Conservation (phyloP, 2,888 invertebrate species). For the Gymnocheta viridis region DNA sequence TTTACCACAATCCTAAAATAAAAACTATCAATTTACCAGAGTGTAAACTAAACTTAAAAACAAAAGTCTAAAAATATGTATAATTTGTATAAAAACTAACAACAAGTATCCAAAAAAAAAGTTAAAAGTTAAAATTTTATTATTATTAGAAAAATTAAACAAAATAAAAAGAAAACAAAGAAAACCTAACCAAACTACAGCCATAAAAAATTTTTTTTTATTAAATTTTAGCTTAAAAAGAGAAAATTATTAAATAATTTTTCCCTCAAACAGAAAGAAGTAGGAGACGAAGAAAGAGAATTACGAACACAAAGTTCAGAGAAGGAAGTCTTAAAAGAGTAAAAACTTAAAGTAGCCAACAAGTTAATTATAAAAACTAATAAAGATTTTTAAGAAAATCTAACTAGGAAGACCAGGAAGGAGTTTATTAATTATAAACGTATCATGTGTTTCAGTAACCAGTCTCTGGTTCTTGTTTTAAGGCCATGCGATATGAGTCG, state of each 20-base stretch:
- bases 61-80: not conserved
- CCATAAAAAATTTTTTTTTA: slow-evolving; percentile 12
- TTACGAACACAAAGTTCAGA: not conserved
- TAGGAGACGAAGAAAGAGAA: too few species aligned
- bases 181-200: slow-evolving; percentile 57
- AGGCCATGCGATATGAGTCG: slow-evolving; percentile 80
- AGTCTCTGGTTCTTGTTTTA: slow-evolving; percentile 82
- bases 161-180: not conserved
- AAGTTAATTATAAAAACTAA: slow-evolving; percentile 39
- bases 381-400: slow-evolving; percentile 23
- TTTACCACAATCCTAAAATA: slow-evolving; percentile 42
- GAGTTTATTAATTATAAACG: not conserved
- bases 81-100: slow-evolving; percentile 18
- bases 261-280: not conserved
- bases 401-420: slow-evolving; percentile 36
- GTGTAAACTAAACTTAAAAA: not conserved
- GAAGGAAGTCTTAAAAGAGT: not conserved
- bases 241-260: slow-evolving; percentile 17
- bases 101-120: slow-evolving; percentile 41
- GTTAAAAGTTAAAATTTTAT: not conserved
- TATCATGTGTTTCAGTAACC: slow-evolving; percentile 78
- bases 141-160: not conserved
- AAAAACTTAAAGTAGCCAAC: slow-evolving; percentile 53
- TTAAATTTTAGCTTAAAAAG: not conserved
- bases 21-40: slow-evolving; percentile 23